Base-by-base conservation (phyloP, 2,113 vertebrate genomes). In the Sylvia atricapilla region DNA sequence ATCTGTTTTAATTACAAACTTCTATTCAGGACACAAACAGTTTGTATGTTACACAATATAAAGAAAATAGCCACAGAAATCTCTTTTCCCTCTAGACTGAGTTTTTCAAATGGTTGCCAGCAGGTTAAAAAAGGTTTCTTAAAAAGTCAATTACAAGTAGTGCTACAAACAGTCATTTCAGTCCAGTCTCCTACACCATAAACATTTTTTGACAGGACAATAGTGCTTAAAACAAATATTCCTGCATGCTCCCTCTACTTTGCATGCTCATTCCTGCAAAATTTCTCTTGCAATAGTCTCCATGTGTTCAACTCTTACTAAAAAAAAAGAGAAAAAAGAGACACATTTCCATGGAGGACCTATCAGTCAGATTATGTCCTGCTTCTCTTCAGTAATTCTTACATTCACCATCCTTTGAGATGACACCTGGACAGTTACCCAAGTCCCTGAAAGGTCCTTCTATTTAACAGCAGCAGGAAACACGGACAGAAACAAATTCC, bases 1-100 rank as follows among this genome's bases (percentile, higher is more conserved):
- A 91, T 96, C 92, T 97, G 64, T 97, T 98, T 97, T 96, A 94
- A 97, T 97, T 97, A 93, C 87, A 96, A 86, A 81, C 67, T 73
- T 95, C 56, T 86, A 90, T 72, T 96, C 75, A 75, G 60, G 67
- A 41, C 70, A 95, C 37, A 97, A 96, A 90, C 27, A 28, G 28
- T 81, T 97, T 80, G 46, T 89, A 81, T n/a, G 23, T 74, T 94
- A 76, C 12, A 4, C 92, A 95, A 94, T 58, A 73, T 55, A 97
- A 97, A 96, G 84, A 96, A 70, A 90, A 86, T 27, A 89, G 58
- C 46, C 58, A 75, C 5, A 73, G 76, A 97, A 97, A 73, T 73
- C 63, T 78, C 59, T 73, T 59, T 74, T 79, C 43, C 87, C 68
- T 15, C 86, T 43, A 90, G 63, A 84, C 43, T 56, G 66, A 77